Percentiles rank a stretch among this genome's conserved stretches.
Conservation (phyloP, 1,140 invertebrate species). For the Dendrolimus punctatus region DNA sequence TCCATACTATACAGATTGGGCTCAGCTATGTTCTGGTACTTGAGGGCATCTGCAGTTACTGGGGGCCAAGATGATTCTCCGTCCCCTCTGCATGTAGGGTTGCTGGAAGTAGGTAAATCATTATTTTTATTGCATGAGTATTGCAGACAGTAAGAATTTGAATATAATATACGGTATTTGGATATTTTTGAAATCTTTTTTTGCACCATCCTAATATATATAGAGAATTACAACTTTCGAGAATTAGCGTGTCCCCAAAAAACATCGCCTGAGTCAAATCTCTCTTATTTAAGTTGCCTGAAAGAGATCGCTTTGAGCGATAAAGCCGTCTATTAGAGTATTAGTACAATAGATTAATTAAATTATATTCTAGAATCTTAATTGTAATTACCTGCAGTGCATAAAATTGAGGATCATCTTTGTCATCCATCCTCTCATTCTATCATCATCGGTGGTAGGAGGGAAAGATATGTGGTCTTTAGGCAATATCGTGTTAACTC, state of each 20-base stretch:
- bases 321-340: too few species aligned
- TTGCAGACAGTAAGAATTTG: background rate
- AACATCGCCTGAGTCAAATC: too few species aligned
- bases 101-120: constrained; percentile 11
- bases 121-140: background rate
- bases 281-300: too few species aligned
- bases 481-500: constrained; percentile 4
- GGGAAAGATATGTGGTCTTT: constrained; percentile 4
- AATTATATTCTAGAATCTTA: too few species aligned
- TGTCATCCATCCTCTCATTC: constrained; percentile 15
- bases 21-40: constrained; percentile 5
- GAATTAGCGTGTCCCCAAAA: too few species aligned
- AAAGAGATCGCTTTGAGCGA: too few species aligned
- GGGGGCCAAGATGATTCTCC: constrained; percentile 5
- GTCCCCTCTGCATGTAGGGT: constrained; percentile 9
- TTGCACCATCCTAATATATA: too few species aligned
- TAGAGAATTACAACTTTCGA: too few species aligned
- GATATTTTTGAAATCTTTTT: too few species aligned
- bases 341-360: too few species aligned
- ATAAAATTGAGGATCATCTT: constrained; percentile 10
- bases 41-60: background rate
- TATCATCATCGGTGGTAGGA: constrained; percentile 8
- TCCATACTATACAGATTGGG: constrained; percentile 6
- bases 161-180: background rate
- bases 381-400: constrained; percentile 11